phyloP scores from a whole-genome alignment of 2,113 vertebrate species.

The Ptilorrhoa leucosticta region DNA sequence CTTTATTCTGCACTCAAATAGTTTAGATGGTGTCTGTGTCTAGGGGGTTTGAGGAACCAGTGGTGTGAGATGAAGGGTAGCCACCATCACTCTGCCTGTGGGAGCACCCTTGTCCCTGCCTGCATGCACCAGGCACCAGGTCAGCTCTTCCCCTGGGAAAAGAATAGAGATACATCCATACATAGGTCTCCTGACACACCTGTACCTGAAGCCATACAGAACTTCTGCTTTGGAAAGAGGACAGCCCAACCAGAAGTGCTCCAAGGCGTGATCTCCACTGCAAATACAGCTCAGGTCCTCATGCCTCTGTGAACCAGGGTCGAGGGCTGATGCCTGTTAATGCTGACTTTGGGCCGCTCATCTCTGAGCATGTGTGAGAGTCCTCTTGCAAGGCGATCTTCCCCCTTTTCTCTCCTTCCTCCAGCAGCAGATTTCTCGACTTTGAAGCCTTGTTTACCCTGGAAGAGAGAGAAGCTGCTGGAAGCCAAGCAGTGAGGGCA shows the following conservation, averaged over 20 bases:
- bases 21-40: not conserved
- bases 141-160: not conserved
- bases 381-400: not conserved
- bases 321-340: not conserved
- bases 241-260: not conserved
- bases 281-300: not conserved
- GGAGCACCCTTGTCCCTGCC: not conserved
- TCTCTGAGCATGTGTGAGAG: not conserved
- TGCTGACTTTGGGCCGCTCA: not conserved
- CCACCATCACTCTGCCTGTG: rapidly evolving
- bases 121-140: rapidly evolving
- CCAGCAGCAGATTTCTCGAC: not conserved
- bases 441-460: not conserved
- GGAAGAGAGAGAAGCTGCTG: slow-evolving; percentile 27
- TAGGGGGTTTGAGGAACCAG: not conserved
- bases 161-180: not conserved
- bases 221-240: not conserved
- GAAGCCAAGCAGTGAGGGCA: not conserved
- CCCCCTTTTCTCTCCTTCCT: not conserved
- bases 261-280: rapidly evolving
- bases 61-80: not conserved
- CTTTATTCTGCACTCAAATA: not conserved
- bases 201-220: not conserved
- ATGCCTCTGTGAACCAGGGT: rapidly evolving
- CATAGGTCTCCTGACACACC: not conserved